Percentiles rank a stretch among this genome's conserved stretches.
Conservation (phyloP, 1,140 invertebrate genomes). For the Drosophila chauvacae region DNA sequence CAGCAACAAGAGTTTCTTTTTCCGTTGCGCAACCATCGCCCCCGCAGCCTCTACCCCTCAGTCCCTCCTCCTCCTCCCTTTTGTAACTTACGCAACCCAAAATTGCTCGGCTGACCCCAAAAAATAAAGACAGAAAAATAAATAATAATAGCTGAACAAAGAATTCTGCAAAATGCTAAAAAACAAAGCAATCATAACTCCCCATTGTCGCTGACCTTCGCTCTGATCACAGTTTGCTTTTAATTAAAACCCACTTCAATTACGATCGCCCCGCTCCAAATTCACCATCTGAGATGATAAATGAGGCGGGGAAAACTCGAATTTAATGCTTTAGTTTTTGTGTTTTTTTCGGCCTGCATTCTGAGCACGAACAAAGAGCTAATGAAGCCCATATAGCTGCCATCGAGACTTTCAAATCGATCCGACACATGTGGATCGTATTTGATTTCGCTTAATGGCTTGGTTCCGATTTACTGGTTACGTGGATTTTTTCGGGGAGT, state of each 20-base stretch:
- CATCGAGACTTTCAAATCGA: slow-evolving; percentile 44
- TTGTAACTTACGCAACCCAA: slow-evolving; percentile 67
- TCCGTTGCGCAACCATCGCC: slow-evolving; percentile 58
- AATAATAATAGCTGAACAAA: slow-evolving; percentile 38
- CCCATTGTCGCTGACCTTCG: slow-evolving; percentile 66
- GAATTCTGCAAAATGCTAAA: slow-evolving; percentile 59
- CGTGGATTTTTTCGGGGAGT: slow-evolving; percentile 32
- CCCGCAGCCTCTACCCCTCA: slow-evolving; percentile 1
- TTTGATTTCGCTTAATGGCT: slow-evolving; percentile 33
- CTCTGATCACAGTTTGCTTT: slow-evolving; percentile 49
- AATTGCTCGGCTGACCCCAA: slow-evolving; percentile 58
- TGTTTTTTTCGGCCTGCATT: slow-evolving; percentile 33
- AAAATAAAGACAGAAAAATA: slow-evolving; percentile 13
- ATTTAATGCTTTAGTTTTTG: slow-evolving; percentile 21
- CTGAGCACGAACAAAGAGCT: slow-evolving; percentile 44
- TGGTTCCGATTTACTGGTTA: slow-evolving; percentile 43
- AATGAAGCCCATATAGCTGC: slow-evolving; percentile 30
- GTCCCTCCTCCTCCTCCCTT: slow-evolving; percentile 7
- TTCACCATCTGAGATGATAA: slow-evolving; percentile 67
- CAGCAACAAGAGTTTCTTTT: slow-evolving; percentile 33
- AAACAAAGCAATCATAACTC: slow-evolving; percentile 64
- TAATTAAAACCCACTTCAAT: slow-evolving; percentile 72
- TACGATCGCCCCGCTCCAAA: slow-evolving; percentile 65
- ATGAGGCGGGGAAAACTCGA: slow-evolving; percentile 53
- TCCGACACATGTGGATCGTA: slow-evolving; percentile 26